Percentiles rank a stretch among this genome's conserved stretches.
These are phyloP conservation scores for Antheraea mylitta DNA, from an alignment of 1,140 invertebrate genomes.

Conservation along the genomic window DNA sequence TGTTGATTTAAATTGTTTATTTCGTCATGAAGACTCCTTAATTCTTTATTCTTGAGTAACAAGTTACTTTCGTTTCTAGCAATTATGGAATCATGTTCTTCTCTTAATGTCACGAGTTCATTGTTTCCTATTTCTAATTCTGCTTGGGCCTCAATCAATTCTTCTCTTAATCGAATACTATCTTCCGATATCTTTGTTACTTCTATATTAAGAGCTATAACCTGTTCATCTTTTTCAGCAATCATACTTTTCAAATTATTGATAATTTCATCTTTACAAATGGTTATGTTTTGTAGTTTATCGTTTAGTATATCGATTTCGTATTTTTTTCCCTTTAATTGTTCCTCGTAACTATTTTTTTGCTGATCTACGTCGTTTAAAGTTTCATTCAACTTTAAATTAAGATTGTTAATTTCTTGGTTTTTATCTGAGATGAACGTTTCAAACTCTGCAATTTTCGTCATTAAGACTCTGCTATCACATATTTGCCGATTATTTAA, in stretches of 20 bases:
- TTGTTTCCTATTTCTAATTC: conserved; percentile 55
- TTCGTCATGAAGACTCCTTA: conserved; percentile 39
- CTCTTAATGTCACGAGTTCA: conserved; percentile 43
- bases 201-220: conserved; percentile 44
- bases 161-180: conserved; percentile 36
- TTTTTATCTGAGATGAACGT: conserved; percentile 26
- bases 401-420: conserved; percentile 35
- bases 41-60: conserved; percentile 46
- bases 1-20: conserved; percentile 36
- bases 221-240: conserved; percentile 45
- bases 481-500: conserved; percentile 22
- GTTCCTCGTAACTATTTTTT: conserved; percentile 34
- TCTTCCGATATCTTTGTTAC: conserved; percentile 42
- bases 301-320: conserved; percentile 39
- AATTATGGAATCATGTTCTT: conserved; percentile 43
- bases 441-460: conserved; percentile 40
- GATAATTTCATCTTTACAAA: conserved; percentile 48
- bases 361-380: conserved; percentile 26
- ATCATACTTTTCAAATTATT: conserved; percentile 40
- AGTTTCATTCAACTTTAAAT: conserved; percentile 35
- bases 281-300: conserved; percentile 37
- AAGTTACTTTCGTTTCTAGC: conserved; percentile 40
- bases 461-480: conserved; percentile 30
- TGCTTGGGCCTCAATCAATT: conserved; percentile 43
- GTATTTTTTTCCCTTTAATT: conserved; percentile 33